Conservation (phyloP, 1,140 invertebrate genomes). For the Diachasmimorpha longicaudata region DNA sequence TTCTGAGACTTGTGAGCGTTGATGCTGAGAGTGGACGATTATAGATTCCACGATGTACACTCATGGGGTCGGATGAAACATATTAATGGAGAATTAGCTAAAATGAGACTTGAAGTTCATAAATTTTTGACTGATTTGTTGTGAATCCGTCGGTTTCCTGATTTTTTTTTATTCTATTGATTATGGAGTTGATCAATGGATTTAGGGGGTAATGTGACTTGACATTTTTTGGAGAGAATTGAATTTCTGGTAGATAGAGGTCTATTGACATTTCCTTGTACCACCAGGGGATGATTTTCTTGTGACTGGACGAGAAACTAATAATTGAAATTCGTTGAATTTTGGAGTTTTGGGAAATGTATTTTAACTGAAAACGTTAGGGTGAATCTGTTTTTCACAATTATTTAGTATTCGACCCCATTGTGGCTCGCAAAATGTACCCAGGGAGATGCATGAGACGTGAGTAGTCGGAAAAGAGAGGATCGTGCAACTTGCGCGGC, state of each 20-base stretch:
- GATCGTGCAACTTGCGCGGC: slow-evolving; percentile 21
- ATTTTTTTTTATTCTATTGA: too few relatives aligned
- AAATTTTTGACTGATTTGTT: too few relatives aligned
- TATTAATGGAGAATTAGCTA: background rate
- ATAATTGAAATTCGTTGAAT: too few relatives aligned
- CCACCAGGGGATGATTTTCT: background rate
- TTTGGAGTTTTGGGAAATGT: background rate
- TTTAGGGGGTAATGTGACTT: too few relatives aligned
- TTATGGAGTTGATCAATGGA: too few relatives aligned
- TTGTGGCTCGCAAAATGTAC: background rate
- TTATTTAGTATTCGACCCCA: background rate
- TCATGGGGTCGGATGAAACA: background rate
- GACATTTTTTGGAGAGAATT: background rate
- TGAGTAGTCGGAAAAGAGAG: background rate
- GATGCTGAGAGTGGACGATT: background rate
- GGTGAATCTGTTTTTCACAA: background rate
- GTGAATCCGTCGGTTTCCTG: too few relatives aligned
- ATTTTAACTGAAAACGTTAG: background rate
- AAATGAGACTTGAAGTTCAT: too few relatives aligned
- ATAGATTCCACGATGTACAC: background rate
- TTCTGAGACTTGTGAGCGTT: background rate
- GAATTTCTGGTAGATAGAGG: background rate
- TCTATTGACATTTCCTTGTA: background rate
- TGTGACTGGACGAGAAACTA: too few relatives aligned
- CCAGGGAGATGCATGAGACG: background rate